These are phyloP conservation scores for Thera britannica DNA, from an alignment of 2,888 invertebrate species.

Conservation along the genomic window DNA sequence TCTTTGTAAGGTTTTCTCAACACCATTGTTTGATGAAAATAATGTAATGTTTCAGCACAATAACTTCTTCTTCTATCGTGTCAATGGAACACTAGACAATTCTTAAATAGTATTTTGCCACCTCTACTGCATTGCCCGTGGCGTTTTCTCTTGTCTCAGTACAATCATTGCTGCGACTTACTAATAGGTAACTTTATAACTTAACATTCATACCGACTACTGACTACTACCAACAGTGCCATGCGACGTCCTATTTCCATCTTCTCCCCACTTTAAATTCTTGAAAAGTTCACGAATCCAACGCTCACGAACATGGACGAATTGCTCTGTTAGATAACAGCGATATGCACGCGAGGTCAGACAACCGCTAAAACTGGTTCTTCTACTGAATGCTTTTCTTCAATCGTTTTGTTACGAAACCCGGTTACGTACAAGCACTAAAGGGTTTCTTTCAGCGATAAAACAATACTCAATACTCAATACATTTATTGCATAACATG, in stretches of 20 bases:
- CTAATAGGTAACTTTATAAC: too few species aligned
- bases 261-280: slow-evolving; percentile 18
- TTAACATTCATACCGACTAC: too few species aligned
- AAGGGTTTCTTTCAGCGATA: too few species aligned
- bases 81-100: too few species aligned
- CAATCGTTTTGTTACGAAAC: not conserved
- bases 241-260: not conserved
- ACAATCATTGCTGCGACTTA: too few species aligned
- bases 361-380: not conserved
- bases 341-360: slow-evolving; percentile 23
- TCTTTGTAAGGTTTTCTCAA: slow-evolving; percentile 11
- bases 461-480: too few species aligned
- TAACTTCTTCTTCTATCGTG: too few species aligned
- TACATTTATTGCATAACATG: too few species aligned
- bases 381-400: not conserved
- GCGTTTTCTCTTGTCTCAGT: too few species aligned
- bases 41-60: not conserved
- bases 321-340: slow-evolving; percentile 21
- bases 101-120: too few species aligned
- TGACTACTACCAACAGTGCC: not conserved
- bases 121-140: too few species aligned
- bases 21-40: slow-evolving; percentile 3
- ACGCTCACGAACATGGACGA: slow-evolving; percentile 18
- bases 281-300: slow-evolving; percentile 19
- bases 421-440: too few species aligned